Evolutionary conservation across 2,888 invertebrate species (phyloP).

Genomic region (Holacanthella duospinosa): DNA sequence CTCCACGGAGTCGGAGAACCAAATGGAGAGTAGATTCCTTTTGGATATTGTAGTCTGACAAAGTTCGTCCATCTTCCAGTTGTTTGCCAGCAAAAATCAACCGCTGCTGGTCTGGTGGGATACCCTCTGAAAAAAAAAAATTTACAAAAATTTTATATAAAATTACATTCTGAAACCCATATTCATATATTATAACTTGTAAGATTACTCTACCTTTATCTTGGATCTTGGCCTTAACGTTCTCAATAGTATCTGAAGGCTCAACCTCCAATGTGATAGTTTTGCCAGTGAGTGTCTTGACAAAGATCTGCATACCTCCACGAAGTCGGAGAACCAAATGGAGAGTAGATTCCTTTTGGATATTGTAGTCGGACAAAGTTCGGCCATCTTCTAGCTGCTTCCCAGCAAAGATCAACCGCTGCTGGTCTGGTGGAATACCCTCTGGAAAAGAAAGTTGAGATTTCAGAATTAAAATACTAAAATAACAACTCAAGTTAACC

Average conservation of each 20-base stretch:
- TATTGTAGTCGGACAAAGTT: constrained; percentile 52
- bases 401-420: constrained; percentile 51
- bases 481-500: background rate
- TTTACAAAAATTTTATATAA: too few species aligned
- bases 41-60: too few species aligned
- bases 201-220: too few species aligned
- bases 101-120: too few species aligned
- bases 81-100: too few species aligned
- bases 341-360: constrained; percentile 59
- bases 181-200: constrained; percentile 43
- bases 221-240: constrained; percentile 53
- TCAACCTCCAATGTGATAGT: constrained; percentile 46
- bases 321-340: constrained; percentile 77
- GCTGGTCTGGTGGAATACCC: constrained; percentile 53
- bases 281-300: constrained; percentile 46
- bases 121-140: too few species aligned
- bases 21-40: too few species aligned
- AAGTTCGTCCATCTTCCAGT: too few species aligned
- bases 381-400: constrained; percentile 53
- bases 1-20: too few species aligned
- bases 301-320: constrained; percentile 50
- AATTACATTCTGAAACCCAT: too few species aligned
- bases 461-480: background rate
- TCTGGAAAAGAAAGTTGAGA: constrained; percentile 38
- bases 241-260: constrained; percentile 55